Evolutionary conservation across 2,113 vertebrate species (phyloP).

Genomic region (Phalacrocorax aristotelis): DNA sequence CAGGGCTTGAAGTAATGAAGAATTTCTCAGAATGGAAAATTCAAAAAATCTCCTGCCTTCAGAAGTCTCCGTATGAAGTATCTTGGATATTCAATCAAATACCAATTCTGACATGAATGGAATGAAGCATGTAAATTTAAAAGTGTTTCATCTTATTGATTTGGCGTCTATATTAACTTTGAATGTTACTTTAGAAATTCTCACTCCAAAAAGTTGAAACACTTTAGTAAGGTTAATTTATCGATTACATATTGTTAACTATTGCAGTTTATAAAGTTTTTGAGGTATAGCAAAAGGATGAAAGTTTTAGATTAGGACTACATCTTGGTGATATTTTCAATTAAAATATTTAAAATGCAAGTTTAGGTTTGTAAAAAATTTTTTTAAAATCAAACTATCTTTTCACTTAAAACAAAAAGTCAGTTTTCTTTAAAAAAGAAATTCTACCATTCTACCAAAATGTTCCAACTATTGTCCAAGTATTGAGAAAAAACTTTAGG

Average conservation of each 20-base stretch:
- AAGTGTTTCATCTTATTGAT: not conserved
- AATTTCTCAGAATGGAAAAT: not conserved
- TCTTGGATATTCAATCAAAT: not conserved
- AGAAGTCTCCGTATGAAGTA: not conserved
- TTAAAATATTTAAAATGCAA: not conserved
- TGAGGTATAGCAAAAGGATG: not conserved
- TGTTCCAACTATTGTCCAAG: not conserved
- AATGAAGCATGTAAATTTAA: not conserved
- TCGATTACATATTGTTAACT: not conserved
- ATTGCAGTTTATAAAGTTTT: not conserved
- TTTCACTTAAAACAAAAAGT: not conserved
- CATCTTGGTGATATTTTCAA: not conserved
- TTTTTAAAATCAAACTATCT: not conserved
- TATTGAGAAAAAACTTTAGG: not conserved
- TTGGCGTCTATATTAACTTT: not conserved
- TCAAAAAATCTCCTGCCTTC: not conserved
- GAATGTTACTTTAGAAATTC: not conserved
- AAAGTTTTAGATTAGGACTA: not conserved
- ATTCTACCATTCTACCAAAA: not conserved
- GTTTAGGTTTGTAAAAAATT: not conserved
- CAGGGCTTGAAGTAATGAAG: not conserved
- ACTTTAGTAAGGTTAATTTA: not conserved
- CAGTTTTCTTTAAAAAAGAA: not conserved
- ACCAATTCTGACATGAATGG: not conserved
- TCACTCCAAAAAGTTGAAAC: not conserved